Evolutionary conservation across 1,140 invertebrate species (phyloP).

Genomic region (Zaprionus africanus): DNA sequence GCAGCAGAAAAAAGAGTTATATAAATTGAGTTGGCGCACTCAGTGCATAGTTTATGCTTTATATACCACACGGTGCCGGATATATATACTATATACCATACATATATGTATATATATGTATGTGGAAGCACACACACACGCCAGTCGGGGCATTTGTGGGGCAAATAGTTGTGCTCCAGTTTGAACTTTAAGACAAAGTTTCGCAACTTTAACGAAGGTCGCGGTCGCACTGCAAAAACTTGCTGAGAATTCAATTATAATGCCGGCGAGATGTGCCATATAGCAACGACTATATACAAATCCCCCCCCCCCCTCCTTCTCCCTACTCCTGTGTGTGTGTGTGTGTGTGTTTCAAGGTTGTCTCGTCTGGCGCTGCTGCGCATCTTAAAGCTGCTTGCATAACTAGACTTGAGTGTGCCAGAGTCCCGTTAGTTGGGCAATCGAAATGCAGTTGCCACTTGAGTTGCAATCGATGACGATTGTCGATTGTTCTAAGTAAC

Average conservation of each 20-base stretch:
- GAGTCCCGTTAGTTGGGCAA: background rate
- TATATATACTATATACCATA: conserved; percentile 10
- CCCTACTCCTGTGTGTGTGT: background rate
- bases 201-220: conserved; percentile 78
- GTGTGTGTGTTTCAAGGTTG: conserved; percentile 24
- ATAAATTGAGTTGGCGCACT: conserved; percentile 53
- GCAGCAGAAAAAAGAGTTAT: conserved; percentile 66
- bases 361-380: conserved; percentile 11
- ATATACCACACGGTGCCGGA: conserved; percentile 29
- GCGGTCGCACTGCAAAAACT: conserved; percentile 69
- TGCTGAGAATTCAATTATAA: conserved; percentile 62
- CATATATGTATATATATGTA: background rate
- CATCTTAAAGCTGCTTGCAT: conserved; percentile 18
- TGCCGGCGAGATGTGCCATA: conserved; percentile 36
- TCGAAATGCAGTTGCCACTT: background rate
- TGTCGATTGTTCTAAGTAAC: background rate
- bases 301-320: background rate
- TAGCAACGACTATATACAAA: conserved; percentile 5
- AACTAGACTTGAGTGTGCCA: background rate
- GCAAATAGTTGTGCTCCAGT: conserved; percentile 83
- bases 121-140: conserved; percentile 15
- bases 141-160: conserved; percentile 49
- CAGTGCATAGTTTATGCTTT: conserved; percentile 61
- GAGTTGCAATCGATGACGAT: background rate
- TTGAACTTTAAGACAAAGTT: conserved; percentile 81